Base-by-base conservation (phyloP, 2,797 vertebrate genomes). In the Lepus townsendii region DNA sequence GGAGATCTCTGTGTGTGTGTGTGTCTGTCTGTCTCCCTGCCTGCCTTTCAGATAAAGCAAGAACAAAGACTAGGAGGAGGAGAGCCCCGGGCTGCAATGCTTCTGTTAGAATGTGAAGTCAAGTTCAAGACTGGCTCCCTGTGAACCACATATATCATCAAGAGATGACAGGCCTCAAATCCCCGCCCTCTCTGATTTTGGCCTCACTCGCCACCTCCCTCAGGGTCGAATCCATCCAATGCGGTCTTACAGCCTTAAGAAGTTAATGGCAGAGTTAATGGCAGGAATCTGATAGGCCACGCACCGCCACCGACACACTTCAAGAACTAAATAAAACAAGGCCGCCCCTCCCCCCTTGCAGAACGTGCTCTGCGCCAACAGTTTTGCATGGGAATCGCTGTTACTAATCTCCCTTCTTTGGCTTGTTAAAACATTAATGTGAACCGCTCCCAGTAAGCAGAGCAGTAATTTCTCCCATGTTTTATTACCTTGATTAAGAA, bases 401-500 rank as follows among this genome's bases (percentile, higher is more conserved):
- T 90, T 93, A 93, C 91, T 92, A 95, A 94, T 96, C 83, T 93
- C 83, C 72, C 82, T 96, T 93, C 87, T 90, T 91, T 82, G 73
- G 83, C 4, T 3, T 86, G 86, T 91, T 93, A 96, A 97, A 96
- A 94, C 91, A 97, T 91, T 95, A 93, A 91, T 84, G 88, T 17
- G 71, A 96, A 83, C 77, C 3, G 7, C 78, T 96, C 95, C 94
- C 68, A 72, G 94, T 91, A 93, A 94, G 95, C 90, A 93, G 24
- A 96, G 79, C 62, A 26, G 75, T 95, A 93, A 96, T 96, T 96
- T 94, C 95, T 71, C 96, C 94, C 57, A 77, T 79, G 88, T 93
- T 97, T 94, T 92, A 93, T 94, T 95, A 83, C 88, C 88, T 94
- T 87, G 89, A 97, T 94, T 95, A 95, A 93, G 71, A 95, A 97